Percentiles rank a stretch among this genome's conserved stretches.
Conservation (phyloP, 2,113 vertebrate species). For the Brachionichthys hirsutus region DNA sequence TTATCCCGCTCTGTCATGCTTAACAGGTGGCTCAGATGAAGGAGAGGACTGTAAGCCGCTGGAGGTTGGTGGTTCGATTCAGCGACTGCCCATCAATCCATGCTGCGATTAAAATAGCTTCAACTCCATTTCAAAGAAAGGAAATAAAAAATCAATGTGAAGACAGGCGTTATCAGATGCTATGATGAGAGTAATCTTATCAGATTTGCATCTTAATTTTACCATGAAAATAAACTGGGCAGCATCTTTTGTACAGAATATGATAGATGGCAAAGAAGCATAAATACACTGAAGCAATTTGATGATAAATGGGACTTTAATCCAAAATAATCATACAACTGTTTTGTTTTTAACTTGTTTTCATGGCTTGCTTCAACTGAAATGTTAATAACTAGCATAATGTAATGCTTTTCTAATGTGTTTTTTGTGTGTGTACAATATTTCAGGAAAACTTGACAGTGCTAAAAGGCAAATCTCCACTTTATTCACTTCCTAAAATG, state of each 20-base stretch:
- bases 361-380: no score
- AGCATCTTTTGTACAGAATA: background rate
- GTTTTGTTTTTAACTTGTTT: no score
- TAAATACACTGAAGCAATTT: no score
- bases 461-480: background rate
- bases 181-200: background rate
- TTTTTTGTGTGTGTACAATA: background rate
- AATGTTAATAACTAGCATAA: no score
- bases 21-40: constrained; percentile 66
- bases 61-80: constrained; percentile 52
- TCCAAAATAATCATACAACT: no score
- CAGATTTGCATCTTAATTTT: background rate
- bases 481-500: background rate
- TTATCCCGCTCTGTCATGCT: constrained; percentile 19
- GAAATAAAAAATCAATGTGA: background rate
- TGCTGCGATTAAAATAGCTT: no score
- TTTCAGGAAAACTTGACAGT: background rate
- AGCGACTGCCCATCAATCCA: no score
- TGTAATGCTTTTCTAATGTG: background rate
- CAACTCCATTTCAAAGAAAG: no score
- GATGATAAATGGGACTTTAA: no score
- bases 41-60: constrained; percentile 49
- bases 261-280: background rate
- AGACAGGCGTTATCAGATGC: background rate
- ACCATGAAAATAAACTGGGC: background rate